phyloP scores from a whole-genome alignment of 2,797 vertebrate species.

The Carcharodon carcharias region DNA sequence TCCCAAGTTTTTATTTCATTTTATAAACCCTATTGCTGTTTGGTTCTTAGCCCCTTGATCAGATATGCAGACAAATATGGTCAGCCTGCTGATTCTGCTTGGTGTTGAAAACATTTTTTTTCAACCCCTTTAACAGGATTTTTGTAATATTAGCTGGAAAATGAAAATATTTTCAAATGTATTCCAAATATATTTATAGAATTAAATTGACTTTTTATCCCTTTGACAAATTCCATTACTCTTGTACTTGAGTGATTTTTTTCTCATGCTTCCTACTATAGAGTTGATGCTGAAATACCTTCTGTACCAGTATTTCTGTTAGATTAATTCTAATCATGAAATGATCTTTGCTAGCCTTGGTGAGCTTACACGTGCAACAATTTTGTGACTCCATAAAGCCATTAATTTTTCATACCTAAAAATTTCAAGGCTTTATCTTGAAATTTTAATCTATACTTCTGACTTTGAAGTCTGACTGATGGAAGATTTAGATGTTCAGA shows the following conservation, averaged over 20 bases:
- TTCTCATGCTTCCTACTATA: not conserved
- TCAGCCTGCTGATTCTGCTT: not conserved
- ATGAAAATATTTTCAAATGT: not conserved
- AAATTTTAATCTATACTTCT: not conserved
- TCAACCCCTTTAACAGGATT: not conserved
- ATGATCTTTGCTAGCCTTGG: not conserved
- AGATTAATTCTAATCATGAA: not conserved
- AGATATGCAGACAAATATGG: not conserved
- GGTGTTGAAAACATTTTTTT: not conserved
- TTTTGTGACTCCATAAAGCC: not conserved
- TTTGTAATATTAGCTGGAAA: not conserved
- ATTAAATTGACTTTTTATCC: not conserved
- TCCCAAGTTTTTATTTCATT: not conserved
- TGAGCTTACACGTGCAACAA: not conserved
- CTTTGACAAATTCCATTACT: not conserved
- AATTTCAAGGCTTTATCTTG: not conserved
- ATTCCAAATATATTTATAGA: not conserved
- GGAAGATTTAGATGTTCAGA: not conserved
- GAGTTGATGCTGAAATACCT: not conserved
- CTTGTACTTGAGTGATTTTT: too few relatives aligned
- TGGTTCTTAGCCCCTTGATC: too few relatives aligned
- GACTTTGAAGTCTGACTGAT: not conserved
- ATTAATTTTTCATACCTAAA: not conserved
- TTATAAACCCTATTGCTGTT: not conserved
- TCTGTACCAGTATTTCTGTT: not conserved